Evolutionary conservation across 2,113 vertebrate species (phyloP), one percentile per base, ranked within the genome.

Genomic region (Heterotilapia buettikoferi): DNA sequence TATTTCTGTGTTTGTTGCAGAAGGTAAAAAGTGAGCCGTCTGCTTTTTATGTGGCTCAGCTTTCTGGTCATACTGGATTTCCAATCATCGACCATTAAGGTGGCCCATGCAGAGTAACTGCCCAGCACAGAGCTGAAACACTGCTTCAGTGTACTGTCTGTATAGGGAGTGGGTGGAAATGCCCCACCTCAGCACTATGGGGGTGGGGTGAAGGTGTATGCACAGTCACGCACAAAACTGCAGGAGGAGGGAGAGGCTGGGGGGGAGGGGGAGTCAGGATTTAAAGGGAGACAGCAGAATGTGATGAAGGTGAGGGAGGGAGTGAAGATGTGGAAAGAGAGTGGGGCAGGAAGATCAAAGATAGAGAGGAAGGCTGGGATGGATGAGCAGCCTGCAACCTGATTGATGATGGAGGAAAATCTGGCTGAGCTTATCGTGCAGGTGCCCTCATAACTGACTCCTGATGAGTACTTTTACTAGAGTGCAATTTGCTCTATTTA

Each of bases 151-250:
- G 1, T 8, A 19, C 59, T 45, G 40, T 82, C 40, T 56, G 26
- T 45, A 7, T 50, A 36, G 29, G 31, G 50, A 26, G 61, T 50
- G 83, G 57, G 45, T 61, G 85, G 47, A 88, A 83, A 90, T 26
- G 82, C 85, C 73, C 47, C 88, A 43, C 79, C 83, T 91, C 91
- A 90, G 91, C 84, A 84, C 6, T 26, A 80, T 24, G 47, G 81
- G 81, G 38, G 85, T 80, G 88, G 80, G 87, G 71, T 89, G 88
- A 88, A 88, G 79, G 88, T 68, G 88, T 83, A 90, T 91, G 91
- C 83, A 90, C 80, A 93, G 90, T 91, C 85, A 94, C 85, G 76
- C 84, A 88, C 71, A 78, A 6, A 68, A 83, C 88, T 89, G 91
- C 91, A 86, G 89, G 47, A 78, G 89, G 85, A 84, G 82, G 89